Conservation (phyloP, 2,113 vertebrate species). For the Periophthalmus modestus region DNA sequence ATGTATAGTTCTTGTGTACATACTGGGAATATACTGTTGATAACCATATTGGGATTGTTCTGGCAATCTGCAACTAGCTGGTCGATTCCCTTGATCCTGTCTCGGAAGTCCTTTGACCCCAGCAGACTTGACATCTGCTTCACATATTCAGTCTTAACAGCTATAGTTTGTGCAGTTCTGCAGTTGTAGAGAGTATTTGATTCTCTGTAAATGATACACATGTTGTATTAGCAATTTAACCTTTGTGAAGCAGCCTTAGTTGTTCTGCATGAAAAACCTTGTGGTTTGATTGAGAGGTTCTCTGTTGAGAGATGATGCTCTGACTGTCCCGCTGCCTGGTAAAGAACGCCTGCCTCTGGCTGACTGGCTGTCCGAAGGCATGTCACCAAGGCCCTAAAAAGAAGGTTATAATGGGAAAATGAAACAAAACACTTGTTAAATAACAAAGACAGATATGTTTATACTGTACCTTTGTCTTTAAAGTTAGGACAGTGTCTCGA, state of each 20-base stretch:
- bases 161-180: slow-evolving; percentile 76
- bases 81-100: slow-evolving; percentile 85
- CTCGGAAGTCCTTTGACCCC: slow-evolving; percentile 87
- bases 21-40: slow-evolving; percentile 86
- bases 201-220: slow-evolving; percentile 71
- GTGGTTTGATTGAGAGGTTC: slow-evolving; percentile 75
- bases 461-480: slow-evolving; percentile 84
- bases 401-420: slow-evolving; percentile 16
- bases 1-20: slow-evolving; percentile 36
- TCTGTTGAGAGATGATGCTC: slow-evolving; percentile 84
- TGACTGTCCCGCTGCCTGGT: slow-evolving; percentile 76
- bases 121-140: slow-evolving; percentile 78
- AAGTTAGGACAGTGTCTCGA: slow-evolving; percentile 82
- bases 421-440: not conserved
- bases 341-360: slow-evolving; percentile 85
- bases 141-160: slow-evolving; percentile 85
- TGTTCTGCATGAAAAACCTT: slow-evolving; percentile 71
- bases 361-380: slow-evolving; percentile 85
- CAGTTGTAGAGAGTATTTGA: slow-evolving; percentile 63
- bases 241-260: not conserved
- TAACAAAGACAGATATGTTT: not conserved
- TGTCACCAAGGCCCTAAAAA: slow-evolving; percentile 87
- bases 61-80: slow-evolving; percentile 84
- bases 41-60: slow-evolving; percentile 81
- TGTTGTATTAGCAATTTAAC: not conserved